Base-by-base conservation (phyloP, 2,888 invertebrate genomes). In the Ferrisia virgata region DNA sequence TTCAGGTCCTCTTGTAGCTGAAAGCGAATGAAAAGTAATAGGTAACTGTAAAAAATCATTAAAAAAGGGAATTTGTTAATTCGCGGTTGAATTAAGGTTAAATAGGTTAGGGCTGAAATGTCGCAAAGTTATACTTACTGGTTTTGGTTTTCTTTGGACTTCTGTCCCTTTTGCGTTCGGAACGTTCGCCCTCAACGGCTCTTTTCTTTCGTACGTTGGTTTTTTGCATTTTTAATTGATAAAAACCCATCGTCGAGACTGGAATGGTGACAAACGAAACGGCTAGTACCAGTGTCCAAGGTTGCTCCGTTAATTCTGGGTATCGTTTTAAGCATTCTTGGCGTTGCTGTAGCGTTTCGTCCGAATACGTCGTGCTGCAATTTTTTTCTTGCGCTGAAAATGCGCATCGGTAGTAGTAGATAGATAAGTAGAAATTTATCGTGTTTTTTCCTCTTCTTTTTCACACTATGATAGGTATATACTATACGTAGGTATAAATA, bases 41-140 rank as follows among this genome's bases (percentile, higher is more conserved):
- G 69, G 69, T 69, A 69, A 69, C 69, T 69, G 69, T 69, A 31
- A 69, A 69, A 69, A 69, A 69, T 69, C 31, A 69, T 69, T 69
- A 31, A 31, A 69, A 69, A 69, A 31, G 28, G 53, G 69, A 69
- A 69, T 31, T 31, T 69, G 31, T 69, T 69, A 69, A 69, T 69
- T 69, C 31, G 31, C 13, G 15, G 69, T 31, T 28, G 69, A 69
- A 69, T 69, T 33, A 28, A 18, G 22, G n/a, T 18, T 11, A 36
- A 76, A 15, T 76, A 22, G 36, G 72, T 28, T 36, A 76, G 9
- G 72, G 36, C 18, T 76, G 33, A 13, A 58, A 58, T 25, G 2
- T 28, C n/a, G 25, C 4, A 58, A 58, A 31, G n/a, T 28, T 22
- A 64, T 64, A 25, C 64, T 31, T 69, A 69, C 69, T 76, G 33